Percentiles rank a stretch among this genome's conserved stretches.
Evolutionary conservation across 2,113 vertebrate genomes (phyloP).

Genomic region (Grammomys surdaster): DNA sequence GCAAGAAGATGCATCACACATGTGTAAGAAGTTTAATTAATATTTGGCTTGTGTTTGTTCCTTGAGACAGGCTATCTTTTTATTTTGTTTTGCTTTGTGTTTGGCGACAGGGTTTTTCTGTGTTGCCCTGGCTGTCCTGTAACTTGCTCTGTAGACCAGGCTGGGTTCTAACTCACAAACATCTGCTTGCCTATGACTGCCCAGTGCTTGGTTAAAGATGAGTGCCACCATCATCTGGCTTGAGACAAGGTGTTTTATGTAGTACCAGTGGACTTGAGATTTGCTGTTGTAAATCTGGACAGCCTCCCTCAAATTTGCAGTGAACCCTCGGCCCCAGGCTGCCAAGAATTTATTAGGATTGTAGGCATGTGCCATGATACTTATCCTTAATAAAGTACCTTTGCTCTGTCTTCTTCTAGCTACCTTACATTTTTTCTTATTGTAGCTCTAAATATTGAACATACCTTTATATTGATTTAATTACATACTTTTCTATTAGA

Average conservation of each 20-base stretch:
- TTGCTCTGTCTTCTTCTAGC: background rate
- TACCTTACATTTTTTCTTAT: background rate
- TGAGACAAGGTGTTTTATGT: background rate
- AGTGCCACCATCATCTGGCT: background rate
- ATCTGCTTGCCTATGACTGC: background rate
- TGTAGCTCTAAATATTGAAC: background rate
- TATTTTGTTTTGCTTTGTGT: background rate
- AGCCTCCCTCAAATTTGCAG: background rate
- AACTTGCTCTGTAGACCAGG: background rate
- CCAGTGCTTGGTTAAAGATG: background rate
- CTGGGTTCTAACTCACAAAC: background rate
- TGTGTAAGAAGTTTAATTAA: background rate
- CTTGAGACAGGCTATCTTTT: background rate
- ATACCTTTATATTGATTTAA: background rate
- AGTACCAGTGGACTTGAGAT: background rate
- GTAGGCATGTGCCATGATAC: background rate
- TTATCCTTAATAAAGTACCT: background rate
- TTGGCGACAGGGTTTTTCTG: background rate
- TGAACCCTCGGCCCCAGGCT: background rate
- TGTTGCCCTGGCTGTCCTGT: background rate
- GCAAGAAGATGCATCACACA: background rate
- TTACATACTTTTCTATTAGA: slow-evolving; percentile 17
- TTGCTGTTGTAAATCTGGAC: background rate
- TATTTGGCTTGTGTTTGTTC: background rate
- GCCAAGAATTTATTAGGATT: too few species aligned